phyloP scores from a whole-genome alignment of 2,797 vertebrate species.

The Artibeus lituratus region DNA sequence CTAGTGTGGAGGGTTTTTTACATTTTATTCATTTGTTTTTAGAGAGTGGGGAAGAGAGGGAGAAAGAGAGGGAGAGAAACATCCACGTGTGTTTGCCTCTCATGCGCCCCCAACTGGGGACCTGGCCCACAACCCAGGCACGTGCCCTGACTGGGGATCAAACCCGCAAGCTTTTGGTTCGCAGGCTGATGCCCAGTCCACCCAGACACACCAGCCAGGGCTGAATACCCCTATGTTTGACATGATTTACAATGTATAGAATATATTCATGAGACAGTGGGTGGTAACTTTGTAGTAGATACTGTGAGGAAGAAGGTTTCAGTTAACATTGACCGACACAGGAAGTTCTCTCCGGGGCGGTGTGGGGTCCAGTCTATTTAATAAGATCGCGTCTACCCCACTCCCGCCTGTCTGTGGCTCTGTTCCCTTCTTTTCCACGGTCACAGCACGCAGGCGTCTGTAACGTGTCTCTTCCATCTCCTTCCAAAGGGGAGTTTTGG shows the following conservation, averaged over 20 bases:
- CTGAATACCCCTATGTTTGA: not conserved
- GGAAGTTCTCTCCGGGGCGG: not conserved
- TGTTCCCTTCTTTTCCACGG: not conserved
- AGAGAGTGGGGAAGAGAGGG: no score
- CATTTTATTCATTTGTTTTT: no score
- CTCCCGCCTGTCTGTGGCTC: not conserved
- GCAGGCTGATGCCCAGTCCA: not conserved
- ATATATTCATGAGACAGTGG: not conserved
- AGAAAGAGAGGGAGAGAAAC: not conserved
- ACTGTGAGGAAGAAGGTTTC: not conserved
- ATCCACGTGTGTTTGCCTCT: not conserved
- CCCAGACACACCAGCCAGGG: not conserved
- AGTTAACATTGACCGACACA: not conserved
- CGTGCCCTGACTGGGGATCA: not conserved
- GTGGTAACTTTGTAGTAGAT: not conserved
- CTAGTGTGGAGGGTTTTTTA: not conserved
- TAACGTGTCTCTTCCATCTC: not conserved
- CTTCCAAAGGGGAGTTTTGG: not conserved
- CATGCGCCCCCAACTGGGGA: not conserved
- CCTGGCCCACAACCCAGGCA: not conserved
- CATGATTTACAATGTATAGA: not conserved
- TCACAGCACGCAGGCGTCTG: not conserved
- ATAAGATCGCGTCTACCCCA: not conserved
- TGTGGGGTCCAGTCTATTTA: not conserved
- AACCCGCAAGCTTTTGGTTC: not conserved